Base-by-base conservation (phyloP, 2,888 invertebrate genomes). In the Tetanocera ferruginea region DNA sequence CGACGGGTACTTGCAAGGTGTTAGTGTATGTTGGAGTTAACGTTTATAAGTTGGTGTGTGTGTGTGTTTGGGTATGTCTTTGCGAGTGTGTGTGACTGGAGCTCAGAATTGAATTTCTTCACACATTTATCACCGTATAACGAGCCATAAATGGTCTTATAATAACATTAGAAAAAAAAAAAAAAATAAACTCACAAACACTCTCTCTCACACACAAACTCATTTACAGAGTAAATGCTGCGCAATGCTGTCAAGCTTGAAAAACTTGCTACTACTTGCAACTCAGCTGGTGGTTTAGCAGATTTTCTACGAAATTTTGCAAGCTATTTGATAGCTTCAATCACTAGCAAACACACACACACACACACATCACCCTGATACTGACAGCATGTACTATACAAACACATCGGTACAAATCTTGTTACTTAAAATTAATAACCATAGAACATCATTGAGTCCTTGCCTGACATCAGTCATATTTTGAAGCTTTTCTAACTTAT, bases 121-220 rank as follows among this genome's bases (percentile, higher is more conserved):
- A 62, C 62, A 60, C 67, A 77, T 74, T 64, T 77, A 64, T 70
- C 70, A 77, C 72, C 60, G 66, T 31, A 64, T 77, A 79, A 77
- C 79, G 72, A 76, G 72, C 64, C 69, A 76, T 79, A 76, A 78
- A 76, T 79, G 79, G 57, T 28, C 67, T 79, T 79, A 79, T 76
- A 79, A 79, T 37, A 69, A 71, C 73, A 79, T 78, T 79, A 74
- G 78, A 76, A 77, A 60, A 69, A 72, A 49, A 64, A 60, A 74
- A 72, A 43, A 17, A n/a, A 19, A 37, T 43, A 37, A 19, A 57
- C 55, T 8, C 19, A 64, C 31, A 17, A 23, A 67, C 52, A 72
- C 14, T 3, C 49, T 14, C 52, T 19, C 34, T 62, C 55, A 67
- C 9, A 57, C 66, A 51, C 43, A n/a, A 49, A 64, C 37, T 9